Percentiles rank a stretch among this genome's conserved stretches.
phyloP scores from a whole-genome alignment of 2,797 vertebrate species.

The Danio tinwini region DNA sequence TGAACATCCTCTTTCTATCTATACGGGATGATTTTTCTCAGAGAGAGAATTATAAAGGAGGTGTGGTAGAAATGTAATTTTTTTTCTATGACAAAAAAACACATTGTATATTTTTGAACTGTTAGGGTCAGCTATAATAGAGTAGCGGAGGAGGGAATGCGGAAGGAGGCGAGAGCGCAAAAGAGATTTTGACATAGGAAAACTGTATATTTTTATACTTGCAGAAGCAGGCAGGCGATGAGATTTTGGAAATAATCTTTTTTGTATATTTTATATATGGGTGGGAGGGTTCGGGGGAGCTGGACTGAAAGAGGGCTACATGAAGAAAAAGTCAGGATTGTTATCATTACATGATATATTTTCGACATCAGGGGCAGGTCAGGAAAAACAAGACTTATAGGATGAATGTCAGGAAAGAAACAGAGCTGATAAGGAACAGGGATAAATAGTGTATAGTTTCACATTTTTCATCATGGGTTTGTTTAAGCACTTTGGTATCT shows the following conservation, averaged over 20 bases:
- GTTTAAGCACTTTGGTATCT: slow-evolving; percentile 66
- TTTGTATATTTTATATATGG: slow-evolving; percentile 84
- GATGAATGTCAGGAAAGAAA: slow-evolving; percentile 23
- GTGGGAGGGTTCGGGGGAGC: slow-evolving; percentile 61
- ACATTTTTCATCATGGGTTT: slow-evolving; percentile 63
- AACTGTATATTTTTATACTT: slow-evolving; percentile 86
- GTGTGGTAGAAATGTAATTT: slow-evolving; percentile 59
- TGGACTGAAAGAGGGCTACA: slow-evolving; percentile 55
- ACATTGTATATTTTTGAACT: slow-evolving; percentile 82
- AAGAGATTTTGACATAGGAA: slow-evolving; percentile 80
- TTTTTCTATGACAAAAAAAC: slow-evolving; percentile 71
- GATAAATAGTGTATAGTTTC: slow-evolving; percentile 67
- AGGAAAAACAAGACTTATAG: slow-evolving; percentile 25
- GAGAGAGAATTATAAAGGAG: slow-evolving; percentile 49
- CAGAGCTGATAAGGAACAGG: slow-evolving; percentile 49
- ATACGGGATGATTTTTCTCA: slow-evolving; percentile 39
- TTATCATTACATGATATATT: slow-evolving; percentile 54
- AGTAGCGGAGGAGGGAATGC: slow-evolving; percentile 17
- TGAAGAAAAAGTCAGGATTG: slow-evolving; percentile 55
- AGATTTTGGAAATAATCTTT: slow-evolving; percentile 80
- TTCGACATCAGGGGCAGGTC: slow-evolving; percentile 48
- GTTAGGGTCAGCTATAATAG: slow-evolving; percentile 62
- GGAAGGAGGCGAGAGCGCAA: slow-evolving; percentile 49
- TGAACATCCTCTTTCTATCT: slow-evolving; percentile 49
- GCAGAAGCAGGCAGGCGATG: slow-evolving; percentile 69